Conservation (phyloP, 2,113 vertebrate genomes). For the Plotosus lineatus region DNA sequence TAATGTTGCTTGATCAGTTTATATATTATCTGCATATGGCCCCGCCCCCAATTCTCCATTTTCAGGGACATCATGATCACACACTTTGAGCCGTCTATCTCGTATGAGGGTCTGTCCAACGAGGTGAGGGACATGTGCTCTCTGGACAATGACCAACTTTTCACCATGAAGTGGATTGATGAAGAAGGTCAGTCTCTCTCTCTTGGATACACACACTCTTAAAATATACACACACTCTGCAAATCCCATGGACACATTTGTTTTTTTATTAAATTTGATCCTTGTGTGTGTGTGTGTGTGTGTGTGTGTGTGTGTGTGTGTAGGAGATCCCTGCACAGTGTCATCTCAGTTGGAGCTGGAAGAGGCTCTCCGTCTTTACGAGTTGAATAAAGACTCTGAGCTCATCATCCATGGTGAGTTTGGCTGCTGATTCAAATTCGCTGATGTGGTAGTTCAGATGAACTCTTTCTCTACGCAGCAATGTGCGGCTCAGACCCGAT, state of each 20-base stretch:
- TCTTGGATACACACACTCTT: background rate
- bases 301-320: conserved; percentile 37
- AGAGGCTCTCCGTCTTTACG: conserved; percentile 94
- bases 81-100: conserved; percentile 96
- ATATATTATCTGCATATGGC: background rate
- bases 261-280: background rate
- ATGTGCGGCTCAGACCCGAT: too few species aligned
- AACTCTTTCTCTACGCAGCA: too few species aligned
- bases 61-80: conserved; percentile 98
- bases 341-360: conserved; percentile 98
- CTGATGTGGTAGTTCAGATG: background rate
- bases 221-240: background rate
- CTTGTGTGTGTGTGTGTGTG: background rate
- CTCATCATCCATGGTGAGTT: conserved; percentile 92
- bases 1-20: background rate
- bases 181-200: conserved; percentile 85
- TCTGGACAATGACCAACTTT: conserved; percentile 95
- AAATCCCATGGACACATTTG: background rate
- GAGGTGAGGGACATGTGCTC: conserved; percentile 97
- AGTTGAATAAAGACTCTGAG: conserved; percentile 98
- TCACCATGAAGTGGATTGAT: conserved; percentile 99
- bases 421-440: background rate
- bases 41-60: background rate
- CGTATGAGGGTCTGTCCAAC: conserved; percentile 87
- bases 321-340: conserved; percentile 96